Evolutionary conservation across 2,888 invertebrate species (phyloP), one percentile per base, ranked within the genome.

Genomic region (Sialis lutaria): DNA sequence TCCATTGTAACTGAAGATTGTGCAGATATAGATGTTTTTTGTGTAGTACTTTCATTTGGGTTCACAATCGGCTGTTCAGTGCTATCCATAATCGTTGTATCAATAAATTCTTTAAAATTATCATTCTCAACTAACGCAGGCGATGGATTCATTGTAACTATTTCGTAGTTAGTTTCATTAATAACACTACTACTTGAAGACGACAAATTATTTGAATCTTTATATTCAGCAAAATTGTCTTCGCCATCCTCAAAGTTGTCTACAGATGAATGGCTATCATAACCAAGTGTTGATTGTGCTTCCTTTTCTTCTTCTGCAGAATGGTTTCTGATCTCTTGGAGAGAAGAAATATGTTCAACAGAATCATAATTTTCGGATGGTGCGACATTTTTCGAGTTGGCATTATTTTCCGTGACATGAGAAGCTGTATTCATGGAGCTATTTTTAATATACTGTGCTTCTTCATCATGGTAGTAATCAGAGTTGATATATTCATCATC

Each of bases 21-120:
- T 32, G 45, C 39, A 33, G 47, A 46, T 32, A 47, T 42, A 33
- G 47, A 46, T 47, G 47, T 46, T 13, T 42, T 42, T 46, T 33
- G 4, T 55, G 56, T 44, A n/a, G 47, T 37, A 45, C 49, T 51
- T 43, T 46, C 54, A 9, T 48, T 45, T 10, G 48, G 49, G 39
- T 46, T 53, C 46, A 44, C 52, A 49, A 31, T 34, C n/a, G 61
- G 57, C 40, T 61, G 62, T 46, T 74, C 73, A 13, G 61, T 64
- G 54, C 67, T 70, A 55, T 76, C 77, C 47, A 76, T 73, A 7
- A 68, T 65, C 10, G 68, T 65, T n/a, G 73, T 71, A 55, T 76
- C 76, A 10, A 72, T 65, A 59, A 77, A 77, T 49, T 70, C 69
- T 56, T 72, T 68, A 48, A 76, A 76, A 51, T 74, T 73, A 54